Conservation (phyloP, 2,888 invertebrate genomes). For the Cyclophora albipunctata region DNA sequence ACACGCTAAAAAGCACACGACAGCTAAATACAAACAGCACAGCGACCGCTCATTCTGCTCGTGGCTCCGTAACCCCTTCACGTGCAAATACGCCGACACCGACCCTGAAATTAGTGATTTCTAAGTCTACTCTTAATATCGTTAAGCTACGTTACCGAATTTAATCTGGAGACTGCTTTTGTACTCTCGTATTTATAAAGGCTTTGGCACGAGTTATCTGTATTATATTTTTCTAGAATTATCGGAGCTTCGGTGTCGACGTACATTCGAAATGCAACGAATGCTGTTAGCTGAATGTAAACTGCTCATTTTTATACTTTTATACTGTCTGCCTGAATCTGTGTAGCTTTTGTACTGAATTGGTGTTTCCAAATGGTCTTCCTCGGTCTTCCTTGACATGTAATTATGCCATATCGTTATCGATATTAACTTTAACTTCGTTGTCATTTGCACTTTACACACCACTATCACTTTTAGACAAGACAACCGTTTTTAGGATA, state of each 20-base stretch:
- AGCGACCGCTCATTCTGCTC: conserved; percentile 83
- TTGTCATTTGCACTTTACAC: conserved; percentile 1
- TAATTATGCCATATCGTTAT: conserved; percentile 21
- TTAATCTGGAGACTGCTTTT: conserved; percentile 77
- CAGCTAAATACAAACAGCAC: conserved; percentile 81
- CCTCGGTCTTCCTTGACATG: conserved; percentile 56
- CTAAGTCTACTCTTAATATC: conserved; percentile 53
- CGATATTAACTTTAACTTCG: conserved; percentile 11
- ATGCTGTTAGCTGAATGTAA: conserved; percentile 34
- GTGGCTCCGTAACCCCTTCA: conserved; percentile 84
- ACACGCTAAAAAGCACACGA: conserved; percentile 71
- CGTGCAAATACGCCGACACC: conserved; percentile 84
- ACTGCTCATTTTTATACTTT: conserved; percentile 70
- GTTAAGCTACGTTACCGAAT: conserved; percentile 75
- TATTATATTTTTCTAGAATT: conserved; percentile 64
- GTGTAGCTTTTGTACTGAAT: conserved; percentile 20
- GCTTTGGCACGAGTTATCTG: conserved; percentile 69
- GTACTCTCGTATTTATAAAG: conserved; percentile 68
- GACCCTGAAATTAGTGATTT: conserved; percentile 81
- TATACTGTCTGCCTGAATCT: conserved; percentile 47
- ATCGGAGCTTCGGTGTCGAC: conserved; percentile 48
- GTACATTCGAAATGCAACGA: conserved; percentile 53
- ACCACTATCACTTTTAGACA: conserved; percentile 4
- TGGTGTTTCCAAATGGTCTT: conserved; percentile 44
- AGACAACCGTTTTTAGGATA: too few species aligned